These are phyloP conservation scores for Lepus americanus DNA, from an alignment of 2,113 vertebrate species.

Conservation along the genomic window DNA sequence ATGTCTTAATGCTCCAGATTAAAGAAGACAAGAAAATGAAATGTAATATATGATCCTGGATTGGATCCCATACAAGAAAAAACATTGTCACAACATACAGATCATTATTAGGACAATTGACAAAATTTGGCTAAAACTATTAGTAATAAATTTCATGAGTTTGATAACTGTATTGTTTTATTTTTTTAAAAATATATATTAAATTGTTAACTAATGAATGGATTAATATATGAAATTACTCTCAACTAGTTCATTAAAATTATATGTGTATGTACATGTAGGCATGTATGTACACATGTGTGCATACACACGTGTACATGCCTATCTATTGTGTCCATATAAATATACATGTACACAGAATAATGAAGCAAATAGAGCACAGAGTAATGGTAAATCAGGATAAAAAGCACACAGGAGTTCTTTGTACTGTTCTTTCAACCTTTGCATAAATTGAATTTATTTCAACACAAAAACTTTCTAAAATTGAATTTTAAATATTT, in stretches of 20 bases:
- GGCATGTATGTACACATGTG: background rate
- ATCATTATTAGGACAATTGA: background rate
- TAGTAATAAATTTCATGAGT: background rate
- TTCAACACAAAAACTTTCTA: background rate
- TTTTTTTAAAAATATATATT: background rate
- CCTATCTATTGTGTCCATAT: background rate
- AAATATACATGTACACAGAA: background rate
- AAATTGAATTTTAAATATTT: conserved; percentile 7
- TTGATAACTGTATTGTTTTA: background rate
- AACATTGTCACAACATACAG: background rate
- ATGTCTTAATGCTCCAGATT: background rate
- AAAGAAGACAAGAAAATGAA: conserved; percentile 28
- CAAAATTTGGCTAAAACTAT: background rate
- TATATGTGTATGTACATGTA: background rate
- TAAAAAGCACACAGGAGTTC: background rate
- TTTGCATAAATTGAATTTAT: conserved; percentile 21
- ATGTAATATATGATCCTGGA: background rate
- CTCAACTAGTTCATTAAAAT: conserved; percentile 9
- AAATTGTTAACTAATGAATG: conserved; percentile 13
- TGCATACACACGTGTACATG: background rate
- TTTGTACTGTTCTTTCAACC: background rate
- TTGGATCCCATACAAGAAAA: background rate
- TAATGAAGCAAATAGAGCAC: background rate
- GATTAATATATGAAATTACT: background rate
- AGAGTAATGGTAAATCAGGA: background rate